Conservation (phyloP, 1,140 invertebrate species). For the Kradibia gibbosae region DNA sequence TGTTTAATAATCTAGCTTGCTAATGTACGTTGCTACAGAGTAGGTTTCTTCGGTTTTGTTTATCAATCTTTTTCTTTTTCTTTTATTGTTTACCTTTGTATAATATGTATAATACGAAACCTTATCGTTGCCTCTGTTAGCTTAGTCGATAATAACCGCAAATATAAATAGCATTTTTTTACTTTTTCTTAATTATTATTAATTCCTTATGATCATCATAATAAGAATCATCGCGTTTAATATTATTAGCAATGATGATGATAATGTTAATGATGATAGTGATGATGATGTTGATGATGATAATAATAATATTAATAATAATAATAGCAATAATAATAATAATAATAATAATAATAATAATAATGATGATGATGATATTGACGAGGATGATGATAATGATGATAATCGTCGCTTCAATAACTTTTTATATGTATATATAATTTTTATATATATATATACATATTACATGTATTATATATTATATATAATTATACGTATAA, state of each 20-base stretch:
- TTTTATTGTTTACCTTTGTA: constrained; percentile 36
- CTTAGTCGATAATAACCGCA: constrained; percentile 45
- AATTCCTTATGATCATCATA: constrained; percentile 36
- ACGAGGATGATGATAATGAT: constrained; percentile 17
- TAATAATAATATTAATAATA: constrained; percentile 17
- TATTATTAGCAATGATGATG: constrained; percentile 26
- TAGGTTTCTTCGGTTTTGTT: constrained; percentile 26
- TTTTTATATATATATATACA: too few species aligned
- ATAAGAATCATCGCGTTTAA: constrained; percentile 35
- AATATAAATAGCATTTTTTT: constrained; percentile 49
- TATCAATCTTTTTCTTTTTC: constrained; percentile 11
- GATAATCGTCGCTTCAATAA: constrained; percentile 33
- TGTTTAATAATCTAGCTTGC: constrained; percentile 48
- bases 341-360: constrained; percentile 7
- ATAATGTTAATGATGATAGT: constrained; percentile 30
- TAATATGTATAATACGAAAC: constrained; percentile 48
- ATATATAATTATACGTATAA: too few species aligned
- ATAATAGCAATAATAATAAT: constrained; percentile 21
- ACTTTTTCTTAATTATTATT: constrained; percentile 35
- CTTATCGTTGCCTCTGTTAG: constrained; percentile 29
- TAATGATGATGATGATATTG: constrained; percentile 7
- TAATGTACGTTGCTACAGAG: constrained; percentile 37
- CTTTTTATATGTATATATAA: constrained; percentile 14
- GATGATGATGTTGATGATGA: constrained; percentile 10
- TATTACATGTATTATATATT: too few species aligned